Evolutionary conservation across 2,113 vertebrate genomes (phyloP).

Genomic region (Gallinago undulata): DNA sequence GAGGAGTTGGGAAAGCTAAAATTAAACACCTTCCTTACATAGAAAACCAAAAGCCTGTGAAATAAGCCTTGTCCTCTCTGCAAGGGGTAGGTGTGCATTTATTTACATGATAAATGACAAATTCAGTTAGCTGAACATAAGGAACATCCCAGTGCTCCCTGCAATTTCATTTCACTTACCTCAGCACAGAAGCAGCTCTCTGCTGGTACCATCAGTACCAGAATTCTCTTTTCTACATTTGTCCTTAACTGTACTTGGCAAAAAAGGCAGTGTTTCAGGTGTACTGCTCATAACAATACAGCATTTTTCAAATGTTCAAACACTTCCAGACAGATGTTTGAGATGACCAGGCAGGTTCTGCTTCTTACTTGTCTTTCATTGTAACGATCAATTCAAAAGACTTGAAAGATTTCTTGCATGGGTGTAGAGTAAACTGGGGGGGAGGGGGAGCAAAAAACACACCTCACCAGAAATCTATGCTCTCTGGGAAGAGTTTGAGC

Average conservation of each 20-base stretch:
- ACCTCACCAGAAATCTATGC: background rate
- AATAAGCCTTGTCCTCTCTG: background rate
- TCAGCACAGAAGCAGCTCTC: background rate
- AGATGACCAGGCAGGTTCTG: background rate
- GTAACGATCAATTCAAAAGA: background rate
- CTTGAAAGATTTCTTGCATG: background rate
- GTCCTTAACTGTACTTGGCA: background rate
- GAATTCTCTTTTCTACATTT: background rate
- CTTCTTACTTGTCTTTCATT: background rate
- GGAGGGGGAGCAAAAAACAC: background rate
- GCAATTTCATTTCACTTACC: background rate
- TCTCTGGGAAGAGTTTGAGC: background rate
- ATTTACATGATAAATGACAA: background rate
- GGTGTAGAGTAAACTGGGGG: background rate
- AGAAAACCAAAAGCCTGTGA: background rate
- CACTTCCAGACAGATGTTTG: background rate
- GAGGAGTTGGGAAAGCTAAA: background rate
- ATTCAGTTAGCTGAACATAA: background rate
- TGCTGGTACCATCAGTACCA: background rate
- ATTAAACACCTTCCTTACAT: background rate
- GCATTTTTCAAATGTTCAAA: background rate
- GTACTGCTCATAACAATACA: background rate
- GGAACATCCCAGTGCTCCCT: background rate
- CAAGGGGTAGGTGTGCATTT: background rate
- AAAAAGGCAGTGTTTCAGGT: background rate